A percentile compares a stretch with the other conserved stretches of the same genome.
Conservation (phyloP, 2,113 vertebrate species). For the Trematomus loennbergii region DNA sequence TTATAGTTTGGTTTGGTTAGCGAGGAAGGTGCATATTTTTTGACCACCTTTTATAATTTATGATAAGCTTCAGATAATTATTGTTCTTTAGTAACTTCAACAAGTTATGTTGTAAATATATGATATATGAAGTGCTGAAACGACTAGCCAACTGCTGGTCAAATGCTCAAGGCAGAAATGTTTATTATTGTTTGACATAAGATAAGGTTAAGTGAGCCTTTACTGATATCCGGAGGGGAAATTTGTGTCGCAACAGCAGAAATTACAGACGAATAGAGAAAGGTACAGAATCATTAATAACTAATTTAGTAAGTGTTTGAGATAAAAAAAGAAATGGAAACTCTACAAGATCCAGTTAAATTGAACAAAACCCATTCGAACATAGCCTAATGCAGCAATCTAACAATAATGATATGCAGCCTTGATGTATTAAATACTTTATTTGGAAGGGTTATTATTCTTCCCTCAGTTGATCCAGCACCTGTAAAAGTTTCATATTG, state of each 20-base stretch:
- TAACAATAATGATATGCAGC: not conserved
- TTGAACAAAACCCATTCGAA: not conserved
- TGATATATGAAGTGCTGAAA: not conserved
- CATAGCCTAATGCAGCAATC: not conserved
- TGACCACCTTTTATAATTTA: not conserved
- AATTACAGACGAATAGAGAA: too few species aligned
- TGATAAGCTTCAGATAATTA: not conserved
- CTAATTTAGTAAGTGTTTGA: too few species aligned
- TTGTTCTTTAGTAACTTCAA: not conserved
- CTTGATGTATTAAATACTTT: not conserved
- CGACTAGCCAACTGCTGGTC: not conserved
- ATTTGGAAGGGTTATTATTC: not conserved
- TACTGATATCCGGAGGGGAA: not conserved
- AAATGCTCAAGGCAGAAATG: not conserved
- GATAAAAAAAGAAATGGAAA: not conserved
- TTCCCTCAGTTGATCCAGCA: not conserved
- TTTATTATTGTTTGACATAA: not conserved
- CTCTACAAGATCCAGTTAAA: not conserved
- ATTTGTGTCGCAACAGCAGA: not conserved
- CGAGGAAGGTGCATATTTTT: not conserved
- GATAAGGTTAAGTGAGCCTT: too few species aligned
- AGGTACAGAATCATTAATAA: too few species aligned
- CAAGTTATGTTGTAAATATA: not conserved
- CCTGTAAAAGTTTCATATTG: not conserved
- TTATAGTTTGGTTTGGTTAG: not conserved